Evolutionary conservation across 1,140 invertebrate genomes (phyloP).

Genomic region (Calephelis virginiensis): DNA sequence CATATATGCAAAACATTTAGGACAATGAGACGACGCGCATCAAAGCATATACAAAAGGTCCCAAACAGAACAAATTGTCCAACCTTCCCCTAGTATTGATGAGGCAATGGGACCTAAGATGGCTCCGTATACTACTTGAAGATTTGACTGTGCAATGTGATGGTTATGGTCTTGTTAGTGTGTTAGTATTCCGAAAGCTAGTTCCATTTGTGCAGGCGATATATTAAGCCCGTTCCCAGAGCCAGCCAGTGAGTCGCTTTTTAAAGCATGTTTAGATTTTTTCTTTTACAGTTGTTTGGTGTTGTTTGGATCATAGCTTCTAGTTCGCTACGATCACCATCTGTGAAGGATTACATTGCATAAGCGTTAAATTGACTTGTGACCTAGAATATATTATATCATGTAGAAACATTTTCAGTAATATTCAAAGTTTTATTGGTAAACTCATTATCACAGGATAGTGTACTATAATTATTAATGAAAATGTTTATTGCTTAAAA

Average conservation of each 20-base stretch:
- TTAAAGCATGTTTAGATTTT: constrained; percentile 80
- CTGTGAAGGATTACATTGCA: constrained; percentile 78
- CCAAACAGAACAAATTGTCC: constrained; percentile 55
- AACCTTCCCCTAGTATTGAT: constrained; percentile 58
- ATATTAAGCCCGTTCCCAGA: constrained; percentile 68
- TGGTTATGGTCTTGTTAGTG: constrained; percentile 54
- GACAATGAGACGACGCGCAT: constrained; percentile 33
- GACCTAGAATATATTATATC: constrained; percentile 40
- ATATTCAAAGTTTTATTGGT: neutral
- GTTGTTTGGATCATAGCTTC: constrained; percentile 79
- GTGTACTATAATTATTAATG: no score
- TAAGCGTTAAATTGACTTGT: constrained; percentile 68
- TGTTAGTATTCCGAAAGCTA: constrained; percentile 65
- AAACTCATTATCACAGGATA: no score
- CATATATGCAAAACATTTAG: constrained; percentile 10
- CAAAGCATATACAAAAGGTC: constrained; percentile 51
- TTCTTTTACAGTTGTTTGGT: constrained; percentile 80
- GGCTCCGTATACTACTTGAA: constrained; percentile 62
- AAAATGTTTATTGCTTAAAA: neutral
- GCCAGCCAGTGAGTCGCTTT: constrained; percentile 67
- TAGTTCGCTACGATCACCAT: constrained; percentile 79
- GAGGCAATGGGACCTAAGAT: constrained; percentile 63
- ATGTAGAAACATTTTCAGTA: constrained; percentile 23
- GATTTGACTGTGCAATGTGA: constrained; percentile 61
- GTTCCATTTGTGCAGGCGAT: constrained; percentile 70